These are phyloP conservation scores for Heterochromis multidens DNA, from an alignment of 2,113 vertebrate genomes.

Conservation along the genomic window DNA sequence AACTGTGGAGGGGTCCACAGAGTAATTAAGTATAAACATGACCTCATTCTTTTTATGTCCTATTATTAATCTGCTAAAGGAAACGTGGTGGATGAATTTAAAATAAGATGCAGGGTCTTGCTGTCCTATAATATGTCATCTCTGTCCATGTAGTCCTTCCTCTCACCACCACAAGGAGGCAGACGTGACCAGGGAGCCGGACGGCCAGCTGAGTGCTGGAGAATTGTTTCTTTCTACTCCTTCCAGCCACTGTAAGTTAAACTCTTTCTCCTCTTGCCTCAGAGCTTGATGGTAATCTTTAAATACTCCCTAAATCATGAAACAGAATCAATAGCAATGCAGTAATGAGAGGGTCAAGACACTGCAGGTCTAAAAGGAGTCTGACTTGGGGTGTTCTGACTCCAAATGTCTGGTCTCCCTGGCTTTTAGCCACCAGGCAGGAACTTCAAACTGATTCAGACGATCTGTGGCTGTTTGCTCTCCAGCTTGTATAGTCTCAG, in stretches of 20 bases:
- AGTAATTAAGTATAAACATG: fast-evolving
- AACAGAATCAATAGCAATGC: neutral
- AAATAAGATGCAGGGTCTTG: neutral
- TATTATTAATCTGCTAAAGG: neutral
- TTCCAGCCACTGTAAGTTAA: conserved; percentile 77
- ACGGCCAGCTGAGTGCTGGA: conserved; percentile 74
- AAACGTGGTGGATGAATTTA: neutral
- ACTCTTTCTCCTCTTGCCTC: neutral
- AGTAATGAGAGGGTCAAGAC: neutral
- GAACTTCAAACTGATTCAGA: neutral
- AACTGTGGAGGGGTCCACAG: neutral
- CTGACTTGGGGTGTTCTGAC: neutral
- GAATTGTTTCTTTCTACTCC: conserved; percentile 71
- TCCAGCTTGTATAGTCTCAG: neutral
- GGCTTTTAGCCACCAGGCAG: neutral
- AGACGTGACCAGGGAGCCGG: conserved; percentile 77
- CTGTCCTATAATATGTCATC: neutral
- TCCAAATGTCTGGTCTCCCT: neutral
- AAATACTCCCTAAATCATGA: neutral
- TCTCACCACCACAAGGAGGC: conserved; percentile 77
- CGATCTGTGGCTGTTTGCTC: neutral
- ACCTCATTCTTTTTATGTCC: neutral
- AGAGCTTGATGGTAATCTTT: neutral
- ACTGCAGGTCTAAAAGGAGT: neutral
- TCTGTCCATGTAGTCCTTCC: conserved; percentile 66